A percentile compares a stretch with the other conserved stretches of the same genome.
Evolutionary conservation across 1,140 invertebrate genomes (phyloP).

Genomic region (Cryptotermes secundus): DNA sequence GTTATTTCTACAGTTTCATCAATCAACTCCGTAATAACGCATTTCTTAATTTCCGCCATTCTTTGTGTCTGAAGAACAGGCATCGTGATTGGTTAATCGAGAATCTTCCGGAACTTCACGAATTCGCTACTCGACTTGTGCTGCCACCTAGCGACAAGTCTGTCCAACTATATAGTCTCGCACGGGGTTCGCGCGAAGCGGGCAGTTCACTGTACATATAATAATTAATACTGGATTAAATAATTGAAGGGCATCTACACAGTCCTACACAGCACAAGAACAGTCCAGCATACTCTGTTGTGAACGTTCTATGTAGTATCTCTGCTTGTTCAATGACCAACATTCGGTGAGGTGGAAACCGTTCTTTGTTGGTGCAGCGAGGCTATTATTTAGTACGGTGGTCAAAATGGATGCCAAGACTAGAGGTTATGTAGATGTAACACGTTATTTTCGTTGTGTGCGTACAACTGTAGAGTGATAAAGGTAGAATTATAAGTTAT

Average conservation of each 20-base stretch:
- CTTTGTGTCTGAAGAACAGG: not conserved
- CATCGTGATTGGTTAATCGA: not conserved
- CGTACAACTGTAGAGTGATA: not conserved
- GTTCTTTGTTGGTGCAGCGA: not conserved
- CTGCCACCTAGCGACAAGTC: not conserved
- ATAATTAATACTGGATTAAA: not conserved
- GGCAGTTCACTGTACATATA: not conserved
- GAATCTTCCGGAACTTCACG: not conserved
- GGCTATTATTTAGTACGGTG: conserved; percentile 30
- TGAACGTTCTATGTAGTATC: not conserved
- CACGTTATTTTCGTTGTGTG: not conserved
- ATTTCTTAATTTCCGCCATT: not conserved
- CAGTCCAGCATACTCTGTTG: not conserved
- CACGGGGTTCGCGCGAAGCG: not conserved
- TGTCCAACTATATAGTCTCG: not conserved
- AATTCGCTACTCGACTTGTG: not conserved
- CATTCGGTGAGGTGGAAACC: not conserved
- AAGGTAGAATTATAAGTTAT: not conserved
- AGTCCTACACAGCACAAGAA: not conserved
- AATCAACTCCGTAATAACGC: not conserved
- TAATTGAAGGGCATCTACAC: not conserved
- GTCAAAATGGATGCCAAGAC: conserved; percentile 29
- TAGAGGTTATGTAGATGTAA: not conserved
- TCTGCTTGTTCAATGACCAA: not conserved
- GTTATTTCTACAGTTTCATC: not conserved